Conservation (phyloP, 2,888 invertebrate genomes). For the Drosophila nr. perissopoda region DNA sequence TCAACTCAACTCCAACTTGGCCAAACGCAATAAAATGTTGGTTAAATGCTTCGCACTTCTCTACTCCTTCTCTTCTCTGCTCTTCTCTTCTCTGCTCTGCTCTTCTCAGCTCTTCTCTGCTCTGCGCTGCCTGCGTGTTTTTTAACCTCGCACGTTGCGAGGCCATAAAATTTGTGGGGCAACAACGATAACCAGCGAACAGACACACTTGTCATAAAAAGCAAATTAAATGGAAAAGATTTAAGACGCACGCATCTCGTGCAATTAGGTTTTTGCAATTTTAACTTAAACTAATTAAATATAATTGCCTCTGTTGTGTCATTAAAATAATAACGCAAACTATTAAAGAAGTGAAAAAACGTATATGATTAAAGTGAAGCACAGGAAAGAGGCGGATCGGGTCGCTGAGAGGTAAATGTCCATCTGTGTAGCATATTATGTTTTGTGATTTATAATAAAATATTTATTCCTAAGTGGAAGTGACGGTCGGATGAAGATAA, state of each 20-base stretch:
- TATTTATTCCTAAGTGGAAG: background rate
- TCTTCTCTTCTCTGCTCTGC: background rate
- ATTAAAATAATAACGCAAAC: constrained; percentile 14
- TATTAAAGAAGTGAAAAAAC: background rate
- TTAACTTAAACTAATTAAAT: constrained; percentile 51
- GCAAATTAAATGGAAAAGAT: constrained; percentile 38
- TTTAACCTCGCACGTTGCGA: constrained; percentile 29
- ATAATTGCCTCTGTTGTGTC: constrained; percentile 34
- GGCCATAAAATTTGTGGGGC: constrained; percentile 23
- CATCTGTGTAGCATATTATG: background rate
- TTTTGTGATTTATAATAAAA: background rate
- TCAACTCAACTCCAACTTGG: background rate
- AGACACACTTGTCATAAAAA: constrained; percentile 33
- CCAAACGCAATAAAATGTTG: constrained; percentile 15
- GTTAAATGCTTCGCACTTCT: constrained; percentile 24
- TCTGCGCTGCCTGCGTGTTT: background rate
- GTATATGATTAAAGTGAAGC: background rate
- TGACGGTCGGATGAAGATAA: background rate
- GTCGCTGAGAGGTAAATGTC: background rate
- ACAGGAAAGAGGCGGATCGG: background rate
- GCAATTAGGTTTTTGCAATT: constrained; percentile 30
- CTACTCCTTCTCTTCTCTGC: background rate
- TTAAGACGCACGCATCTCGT: constrained; percentile 20
- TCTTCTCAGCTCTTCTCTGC: background rate
- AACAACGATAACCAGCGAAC: constrained; percentile 12